Base-by-base conservation (phyloP, 1,140 invertebrate genomes). In the Vanessa atalanta region DNA sequence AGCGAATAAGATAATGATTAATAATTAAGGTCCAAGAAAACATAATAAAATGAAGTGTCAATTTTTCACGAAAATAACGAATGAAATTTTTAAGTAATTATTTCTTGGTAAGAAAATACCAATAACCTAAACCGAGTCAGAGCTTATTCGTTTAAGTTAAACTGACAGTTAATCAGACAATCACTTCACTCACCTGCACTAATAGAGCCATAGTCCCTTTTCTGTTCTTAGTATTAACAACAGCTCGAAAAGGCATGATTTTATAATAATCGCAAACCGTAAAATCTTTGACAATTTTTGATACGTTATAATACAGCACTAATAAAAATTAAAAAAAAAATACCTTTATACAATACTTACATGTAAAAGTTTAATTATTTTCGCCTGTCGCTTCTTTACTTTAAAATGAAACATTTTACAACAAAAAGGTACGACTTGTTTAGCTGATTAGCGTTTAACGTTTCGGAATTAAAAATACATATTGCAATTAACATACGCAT, bases 361-460 rank as follows among this genome's bases (percentile, higher is more conserved):
- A 72, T 86, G 82, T n/a, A 84, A 31, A 37, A 76, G 64, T 55
- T 47, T 64, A 31, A 84, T 81, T 51, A 86, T 81, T 70, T 80
- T 23, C 23, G 79, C 77, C 66, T 83, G 72, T 26, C 77, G 78
- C 73, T 83, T 86, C 65, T 69, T 69, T 47, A 76, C 65, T 81
- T 80, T 83, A 65, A 72, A 81, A 70, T 67, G 55, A 70, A 83
- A 83, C 85, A 86, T 86, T 75, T 57, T 80, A 50, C 11, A 31
- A 4, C 31, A 31, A 61, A 61, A 31, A 31, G 31, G 14, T 5
- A 61, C 57, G 31, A 43, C 26, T n/a, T n/a, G 7, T 15, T 61
- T 61, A 0, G 8, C 57, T n/a, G 26, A 8, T 61, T 61, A 61
- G 26, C 15, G 16, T 14, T 12, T 61, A 61, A 15, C 31, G 26